Base-by-base conservation (phyloP, 2,113 vertebrate species). In the Alligator sinensis region DNA sequence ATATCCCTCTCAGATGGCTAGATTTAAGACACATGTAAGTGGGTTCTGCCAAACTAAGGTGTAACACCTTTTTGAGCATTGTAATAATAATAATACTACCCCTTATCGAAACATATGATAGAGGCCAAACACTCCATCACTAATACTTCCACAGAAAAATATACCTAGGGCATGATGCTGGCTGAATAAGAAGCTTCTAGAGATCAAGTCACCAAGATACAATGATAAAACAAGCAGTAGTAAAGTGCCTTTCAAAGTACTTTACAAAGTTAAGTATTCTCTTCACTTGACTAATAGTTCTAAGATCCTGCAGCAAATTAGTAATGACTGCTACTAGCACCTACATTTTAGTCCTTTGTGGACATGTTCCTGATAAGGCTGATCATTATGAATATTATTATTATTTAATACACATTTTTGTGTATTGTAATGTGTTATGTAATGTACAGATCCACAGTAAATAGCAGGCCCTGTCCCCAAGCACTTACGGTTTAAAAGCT, bases 191-290 rank as follows among this genome's bases (percentile, higher is more conserved):
- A 90, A 64, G 70, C 2, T 61, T 88, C 11, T 21, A 22, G 15
- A 85, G 76, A 76, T 57, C 77, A 84, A 58, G 47, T 86, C 84
- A 80, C 55, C n/a, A 88, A 30, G 92, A 4, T 60, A 76, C 18
- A 47, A 11, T 70, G n/a, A 57, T 92, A 77, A 91, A 47, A 82
- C 77, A 74, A 92, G 57, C 61, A 62, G 7, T 62, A 62, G 25
- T 62, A 62, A 62, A 24, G 70, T 6, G 9, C 34, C 59, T 70
- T 93, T 82, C 76, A 90, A n/a, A 76, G 3, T 15, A 59, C 5
- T 25, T 90, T 92, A 19, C 63, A 57, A 76, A 61, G 14, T 60
- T 66, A 80, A 86, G 63, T 30, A 75, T 58, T 58, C 77, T 68
- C 74, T 18, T 28, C 84, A 30, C 25, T 91, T 92, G 54, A 91